Percentiles rank a stretch among this genome's conserved stretches.
Evolutionary conservation across 1,140 invertebrate species (phyloP).

Genomic region (Olivierus martensii): DNA sequence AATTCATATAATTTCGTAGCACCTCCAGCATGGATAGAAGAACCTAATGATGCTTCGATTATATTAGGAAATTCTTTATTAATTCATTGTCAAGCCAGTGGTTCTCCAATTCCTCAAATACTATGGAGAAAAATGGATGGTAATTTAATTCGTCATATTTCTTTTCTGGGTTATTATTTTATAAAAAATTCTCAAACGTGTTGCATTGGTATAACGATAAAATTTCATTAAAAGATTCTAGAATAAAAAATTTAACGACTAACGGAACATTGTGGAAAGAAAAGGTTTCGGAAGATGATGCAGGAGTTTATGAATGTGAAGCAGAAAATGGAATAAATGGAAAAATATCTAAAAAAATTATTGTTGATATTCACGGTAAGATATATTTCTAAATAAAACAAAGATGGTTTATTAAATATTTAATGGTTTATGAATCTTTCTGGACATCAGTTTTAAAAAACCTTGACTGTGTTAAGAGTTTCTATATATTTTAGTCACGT

Average conservation of each 20-base stretch:
- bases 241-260: too few relatives aligned
- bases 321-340: conserved; percentile 12
- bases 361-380: conserved; percentile 10
- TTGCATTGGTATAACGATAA: too few relatives aligned
- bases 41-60: conserved; percentile 51
- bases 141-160: neutral
- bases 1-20: conserved; percentile 41
- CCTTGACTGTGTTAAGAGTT: too few relatives aligned
- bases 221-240: too few relatives aligned
- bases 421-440: too few relatives aligned
- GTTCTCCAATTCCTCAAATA: conserved; percentile 3
- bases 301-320: conserved; percentile 11
- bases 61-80: neutral
- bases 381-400: neutral
- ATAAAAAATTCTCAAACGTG: too few relatives aligned
- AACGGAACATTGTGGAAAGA: too few relatives aligned
- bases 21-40: conserved; percentile 76
- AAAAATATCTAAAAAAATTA: neutral
- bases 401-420: too few relatives aligned
- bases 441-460: too few relatives aligned
- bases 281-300: neutral
- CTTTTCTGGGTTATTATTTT: too few relatives aligned
- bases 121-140: conserved; percentile 6
- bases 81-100: neutral
- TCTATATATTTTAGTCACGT: too few relatives aligned